Evolutionary conservation across 1,140 invertebrate genomes (phyloP).

Genomic region (Brachionus calyciflorus): DNA sequence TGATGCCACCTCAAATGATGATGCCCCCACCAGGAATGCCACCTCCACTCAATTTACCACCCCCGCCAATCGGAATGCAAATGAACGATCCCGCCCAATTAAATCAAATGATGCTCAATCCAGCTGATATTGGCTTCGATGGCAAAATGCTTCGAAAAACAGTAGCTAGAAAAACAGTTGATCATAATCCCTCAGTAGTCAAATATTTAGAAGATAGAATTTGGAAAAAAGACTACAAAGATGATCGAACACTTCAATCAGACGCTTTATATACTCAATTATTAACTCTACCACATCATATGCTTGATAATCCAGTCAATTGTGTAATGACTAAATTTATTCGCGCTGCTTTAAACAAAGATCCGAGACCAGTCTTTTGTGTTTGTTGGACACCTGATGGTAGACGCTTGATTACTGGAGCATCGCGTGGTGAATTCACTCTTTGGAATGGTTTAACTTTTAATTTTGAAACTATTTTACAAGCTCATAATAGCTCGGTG

Average conservation of each 20-base stretch:
- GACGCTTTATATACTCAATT: slow-evolving; percentile 46
- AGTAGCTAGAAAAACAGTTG: slow-evolving; percentile 93
- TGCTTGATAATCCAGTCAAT: slow-evolving; percentile 91
- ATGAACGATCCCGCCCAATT: not conserved
- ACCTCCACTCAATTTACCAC: not conserved
- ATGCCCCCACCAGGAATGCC: not conserved
- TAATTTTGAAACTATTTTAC: slow-evolving; percentile 99
- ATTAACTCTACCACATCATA: slow-evolving; percentile 79
- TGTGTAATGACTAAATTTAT: slow-evolving; percentile 92
- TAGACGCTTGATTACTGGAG: slow-evolving; percentile 90
- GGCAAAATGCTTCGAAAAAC: slow-evolving; percentile 91
- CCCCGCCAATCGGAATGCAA: no score
- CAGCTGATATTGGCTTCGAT: slow-evolving; percentile 72
- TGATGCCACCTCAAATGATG: not conserved
- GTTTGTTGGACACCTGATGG: slow-evolving; percentile 99
- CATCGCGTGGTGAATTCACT: slow-evolving; percentile 97
- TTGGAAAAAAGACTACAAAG: not conserved
- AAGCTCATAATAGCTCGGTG: slow-evolving; percentile 96
- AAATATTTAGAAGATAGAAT: slow-evolving; percentile 68
- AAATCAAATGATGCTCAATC: slow-evolving; percentile 25
- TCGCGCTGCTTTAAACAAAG: slow-evolving; percentile 98
- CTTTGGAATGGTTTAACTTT: slow-evolving; percentile 99
- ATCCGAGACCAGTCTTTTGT: slow-evolving; percentile 96
- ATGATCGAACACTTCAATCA: slow-evolving; percentile 18
- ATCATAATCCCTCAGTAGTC: slow-evolving; percentile 94